phyloP scores from a whole-genome alignment of 2,888 invertebrate species.

The Megamerina dolium region DNA sequence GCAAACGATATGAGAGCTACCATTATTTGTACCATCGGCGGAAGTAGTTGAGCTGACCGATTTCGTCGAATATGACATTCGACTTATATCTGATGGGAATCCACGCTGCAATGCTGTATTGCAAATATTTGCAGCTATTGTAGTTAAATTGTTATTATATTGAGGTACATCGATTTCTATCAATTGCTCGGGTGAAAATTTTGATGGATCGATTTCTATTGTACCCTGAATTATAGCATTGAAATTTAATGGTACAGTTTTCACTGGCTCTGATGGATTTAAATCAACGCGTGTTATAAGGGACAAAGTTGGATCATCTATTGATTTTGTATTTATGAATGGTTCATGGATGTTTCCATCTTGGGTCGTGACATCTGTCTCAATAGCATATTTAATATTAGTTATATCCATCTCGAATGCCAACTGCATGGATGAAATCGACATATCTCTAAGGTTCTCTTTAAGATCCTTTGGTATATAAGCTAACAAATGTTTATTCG shows the following conservation, averaged over 20 bases:
- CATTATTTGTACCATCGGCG: background rate
- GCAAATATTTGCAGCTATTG: slow-evolving; percentile 37
- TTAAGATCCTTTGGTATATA: slow-evolving; percentile 24
- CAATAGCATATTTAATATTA: slow-evolving; percentile 30
- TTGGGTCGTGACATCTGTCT: slow-evolving; percentile 5
- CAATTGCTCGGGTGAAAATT: slow-evolving; percentile 22
- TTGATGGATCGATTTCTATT: slow-evolving; percentile 30
- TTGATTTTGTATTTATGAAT: slow-evolving; percentile 1
- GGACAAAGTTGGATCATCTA: slow-evolving; percentile 12
- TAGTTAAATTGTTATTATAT: slow-evolving; percentile 35
- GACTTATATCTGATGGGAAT: slow-evolving; percentile 21
- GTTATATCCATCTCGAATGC: slow-evolving; percentile 41
- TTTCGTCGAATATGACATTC: slow-evolving; percentile 15
- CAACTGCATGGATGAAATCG: slow-evolving; percentile 36
- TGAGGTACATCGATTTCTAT: slow-evolving; percentile 22
- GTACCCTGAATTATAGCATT: slow-evolving; percentile 34
- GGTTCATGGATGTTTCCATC: background rate
- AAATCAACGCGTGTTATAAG: slow-evolving; percentile 9
- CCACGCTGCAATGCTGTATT: slow-evolving; percentile 32
- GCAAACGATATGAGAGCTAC: slow-evolving; percentile 18
- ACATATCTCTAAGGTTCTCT: slow-evolving; percentile 26
- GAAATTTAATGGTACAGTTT: slow-evolving; percentile 30
- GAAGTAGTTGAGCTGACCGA: background rate
- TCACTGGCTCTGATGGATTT: background rate
- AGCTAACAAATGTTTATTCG: slow-evolving; percentile 5